Evolutionary conservation across 2,113 vertebrate genomes (phyloP).

Genomic region (Podocnemis expansa): DNA sequence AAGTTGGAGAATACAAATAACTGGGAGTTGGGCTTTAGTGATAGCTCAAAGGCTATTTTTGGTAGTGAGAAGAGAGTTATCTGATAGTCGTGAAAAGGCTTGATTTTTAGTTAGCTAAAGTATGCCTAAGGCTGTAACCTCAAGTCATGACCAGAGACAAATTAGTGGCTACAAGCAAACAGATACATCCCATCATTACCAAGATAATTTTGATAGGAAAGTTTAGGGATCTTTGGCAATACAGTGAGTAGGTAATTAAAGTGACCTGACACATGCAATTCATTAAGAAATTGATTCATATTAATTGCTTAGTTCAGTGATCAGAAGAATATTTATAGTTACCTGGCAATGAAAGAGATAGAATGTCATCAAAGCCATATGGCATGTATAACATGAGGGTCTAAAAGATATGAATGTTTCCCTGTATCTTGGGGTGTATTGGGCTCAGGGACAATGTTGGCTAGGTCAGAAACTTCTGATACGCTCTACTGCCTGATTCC

Average conservation of each 20-base stretch:
- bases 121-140: not conserved
- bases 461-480: not conserved
- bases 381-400: not conserved
- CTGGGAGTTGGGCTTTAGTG: not conserved
- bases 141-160: not conserved
- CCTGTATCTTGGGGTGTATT: not conserved
- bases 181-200: not conserved
- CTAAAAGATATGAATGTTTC: not conserved
- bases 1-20: not conserved
- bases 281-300: not conserved
- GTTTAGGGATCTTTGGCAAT: not conserved
- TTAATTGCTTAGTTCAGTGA: not conserved
- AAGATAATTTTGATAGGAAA: not conserved
- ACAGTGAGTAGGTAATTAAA: not conserved
- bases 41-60: too few relatives aligned
- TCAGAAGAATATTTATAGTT: not conserved
- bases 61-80: not conserved
- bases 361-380: not conserved
- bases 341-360: not conserved
- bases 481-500: not conserved
- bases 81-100: not conserved
- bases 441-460: not conserved
- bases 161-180: not conserved
- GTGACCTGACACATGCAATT: not conserved
- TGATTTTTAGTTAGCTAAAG: not conserved